Evolutionary conservation across 2,797 vertebrate species (phyloP).

Genomic region (Syngnathus rostellatus): DNA sequence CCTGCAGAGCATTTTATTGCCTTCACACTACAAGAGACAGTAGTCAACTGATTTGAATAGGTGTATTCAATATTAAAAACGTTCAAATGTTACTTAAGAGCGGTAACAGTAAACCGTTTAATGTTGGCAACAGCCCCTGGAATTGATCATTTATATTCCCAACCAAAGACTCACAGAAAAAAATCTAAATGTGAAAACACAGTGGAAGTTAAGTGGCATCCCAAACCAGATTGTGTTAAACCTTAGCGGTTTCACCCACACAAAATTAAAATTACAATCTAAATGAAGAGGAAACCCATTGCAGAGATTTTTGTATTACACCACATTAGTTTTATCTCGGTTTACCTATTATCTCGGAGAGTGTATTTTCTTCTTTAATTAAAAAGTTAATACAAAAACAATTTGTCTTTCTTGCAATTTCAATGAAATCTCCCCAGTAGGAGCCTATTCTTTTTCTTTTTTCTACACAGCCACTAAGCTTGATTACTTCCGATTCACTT

Average conservation of each 20-base stretch:
- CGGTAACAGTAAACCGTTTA: neutral
- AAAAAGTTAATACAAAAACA: neutral
- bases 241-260: neutral
- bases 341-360: neutral
- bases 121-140: neutral
- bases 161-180: neutral
- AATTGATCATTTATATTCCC: neutral
- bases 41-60: neutral
- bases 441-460: slow-evolving; percentile 45
- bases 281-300: neutral
- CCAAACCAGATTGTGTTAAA: neutral
- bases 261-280: neutral
- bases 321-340: neutral
- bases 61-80: neutral
- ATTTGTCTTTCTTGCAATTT: slow-evolving; percentile 14
- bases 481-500: slow-evolving; percentile 46
- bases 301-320: neutral
- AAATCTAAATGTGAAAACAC: neutral
- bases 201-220: neutral
- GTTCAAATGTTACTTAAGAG: neutral
- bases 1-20: neutral
- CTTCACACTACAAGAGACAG: neutral
- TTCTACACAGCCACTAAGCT: slow-evolving; percentile 61
- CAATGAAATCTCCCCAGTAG: slow-evolving; percentile 41
- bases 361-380: slow-evolving; percentile 5